Base-by-base conservation (phyloP, 2,888 invertebrate species). In the Cryptocephalus primarius region DNA sequence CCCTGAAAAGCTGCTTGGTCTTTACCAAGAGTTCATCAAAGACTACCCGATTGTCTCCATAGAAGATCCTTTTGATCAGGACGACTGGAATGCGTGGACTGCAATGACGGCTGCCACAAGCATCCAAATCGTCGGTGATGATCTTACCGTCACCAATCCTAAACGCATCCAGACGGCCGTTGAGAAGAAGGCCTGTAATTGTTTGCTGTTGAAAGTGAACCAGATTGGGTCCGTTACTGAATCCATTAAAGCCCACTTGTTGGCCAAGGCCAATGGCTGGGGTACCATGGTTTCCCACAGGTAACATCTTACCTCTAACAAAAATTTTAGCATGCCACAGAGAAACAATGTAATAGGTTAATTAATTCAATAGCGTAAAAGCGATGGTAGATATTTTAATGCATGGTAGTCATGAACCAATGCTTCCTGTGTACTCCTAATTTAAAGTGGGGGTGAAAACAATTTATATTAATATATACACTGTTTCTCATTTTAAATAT, bases 61-160 rank as follows among this genome's bases (percentile, higher is more conserved):
- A 71, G 99, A 99, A 69, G 99, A 99, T 82, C 96, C 96, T 60
- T 99, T 96, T 72, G 99, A 99, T 70, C 97, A 99, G 74, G 97
- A 99, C 68, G 92, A 96, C 70, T 99, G 97, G 97, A 83, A 82
- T 8, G 94, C 95, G 9, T 99, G 96, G 94, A 74, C 82, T 45
- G 77, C 74, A 58, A 78, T 93, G 55, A 90, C 89, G 45, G 76
- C 79, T 43, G 50, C 78, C 54, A 87, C 88, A 33, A 75, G 75
- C 33, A 90, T 91, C 59, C 94, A 91, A 75, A 89, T 89, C 67
- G 90, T 87, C 44, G 95, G 96, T 60, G 97, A 99, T 70, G 97
- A 99, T 72, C 81, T 99, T 67, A 92, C 95, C 44, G 99, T 99
- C 11, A 84, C 83, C 57, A 94, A 95, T 71, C 93, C 94, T 14